phyloP scores from a whole-genome alignment of 2,797 vertebrate species.

The Mus caroli region DNA sequence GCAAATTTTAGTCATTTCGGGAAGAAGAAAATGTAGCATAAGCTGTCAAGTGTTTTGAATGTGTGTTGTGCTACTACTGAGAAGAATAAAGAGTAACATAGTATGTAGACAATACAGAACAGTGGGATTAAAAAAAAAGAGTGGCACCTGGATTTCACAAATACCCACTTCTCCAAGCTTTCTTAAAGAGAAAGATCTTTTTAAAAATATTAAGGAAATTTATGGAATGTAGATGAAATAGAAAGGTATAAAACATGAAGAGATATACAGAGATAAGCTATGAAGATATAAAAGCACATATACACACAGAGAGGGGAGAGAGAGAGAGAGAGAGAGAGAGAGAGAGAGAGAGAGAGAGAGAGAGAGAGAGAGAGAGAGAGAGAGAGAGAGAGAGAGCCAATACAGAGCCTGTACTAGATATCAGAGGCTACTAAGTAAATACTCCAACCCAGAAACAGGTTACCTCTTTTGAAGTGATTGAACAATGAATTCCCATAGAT shows the following conservation, averaged over 20 bases:
- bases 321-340: neutral
- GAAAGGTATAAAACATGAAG: neutral
- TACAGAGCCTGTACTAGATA: neutral
- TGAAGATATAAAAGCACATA: neutral
- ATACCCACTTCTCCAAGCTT: neutral
- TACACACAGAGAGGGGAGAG: too few species aligned
- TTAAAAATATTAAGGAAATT: neutral
- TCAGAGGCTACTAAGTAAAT: neutral
- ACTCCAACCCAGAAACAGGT: neutral
- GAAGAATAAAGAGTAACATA: neutral
- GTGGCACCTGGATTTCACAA: neutral
- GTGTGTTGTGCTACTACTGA: neutral
- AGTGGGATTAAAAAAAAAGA: slow-evolving; percentile 13
- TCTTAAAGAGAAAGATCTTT: neutral
- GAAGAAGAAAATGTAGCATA: neutral
- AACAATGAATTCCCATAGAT: neutral
- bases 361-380: neutral
- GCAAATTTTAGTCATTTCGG: slow-evolving; percentile 74
- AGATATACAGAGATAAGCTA: neutral
- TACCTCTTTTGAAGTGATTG: neutral
- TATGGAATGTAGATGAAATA: neutral
- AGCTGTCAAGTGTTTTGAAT: slow-evolving; percentile 16
- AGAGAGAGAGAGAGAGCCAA: neutral
- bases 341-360: neutral
- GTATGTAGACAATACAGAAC: neutral